phyloP scores from a whole-genome alignment of 2,797 vertebrate species.

The Delichon dasypus region DNA sequence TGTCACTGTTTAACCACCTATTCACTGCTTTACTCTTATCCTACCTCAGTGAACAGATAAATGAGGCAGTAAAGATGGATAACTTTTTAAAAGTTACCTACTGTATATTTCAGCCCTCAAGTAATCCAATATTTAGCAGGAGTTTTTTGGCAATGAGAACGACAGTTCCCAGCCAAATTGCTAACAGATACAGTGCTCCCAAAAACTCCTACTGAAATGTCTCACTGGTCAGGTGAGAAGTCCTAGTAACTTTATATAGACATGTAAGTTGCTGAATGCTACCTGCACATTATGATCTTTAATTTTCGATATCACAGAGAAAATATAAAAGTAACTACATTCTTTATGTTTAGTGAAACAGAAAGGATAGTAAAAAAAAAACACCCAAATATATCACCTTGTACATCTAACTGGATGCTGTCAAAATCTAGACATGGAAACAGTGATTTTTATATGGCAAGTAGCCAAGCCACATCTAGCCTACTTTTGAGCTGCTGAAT shows the following conservation, averaged over 20 bases:
- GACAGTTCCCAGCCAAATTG: neutral
- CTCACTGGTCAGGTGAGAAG: neutral
- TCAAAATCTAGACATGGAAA: neutral
- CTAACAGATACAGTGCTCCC: neutral
- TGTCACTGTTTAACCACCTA: neutral
- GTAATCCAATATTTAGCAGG: neutral
- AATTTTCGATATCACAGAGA: neutral
- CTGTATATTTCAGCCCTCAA: neutral
- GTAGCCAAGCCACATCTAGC: neutral
- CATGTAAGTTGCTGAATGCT: neutral
- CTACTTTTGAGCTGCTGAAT: neutral
- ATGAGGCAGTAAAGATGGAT: neutral
- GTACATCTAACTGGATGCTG: neutral
- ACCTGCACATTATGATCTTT: neutral
- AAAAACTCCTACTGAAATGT: neutral
- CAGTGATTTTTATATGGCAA: neutral
- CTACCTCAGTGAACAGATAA: neutral
- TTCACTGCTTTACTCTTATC: neutral
- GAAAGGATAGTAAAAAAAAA: neutral
- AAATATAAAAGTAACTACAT: neutral
- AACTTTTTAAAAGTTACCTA: neutral
- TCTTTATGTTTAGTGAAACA: neutral
- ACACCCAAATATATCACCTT: neutral
- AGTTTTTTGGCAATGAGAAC: neutral
- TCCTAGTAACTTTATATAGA: neutral